Conservation (phyloP, 2,888 invertebrate species). For the Himalopsyche kuldschensis region DNA sequence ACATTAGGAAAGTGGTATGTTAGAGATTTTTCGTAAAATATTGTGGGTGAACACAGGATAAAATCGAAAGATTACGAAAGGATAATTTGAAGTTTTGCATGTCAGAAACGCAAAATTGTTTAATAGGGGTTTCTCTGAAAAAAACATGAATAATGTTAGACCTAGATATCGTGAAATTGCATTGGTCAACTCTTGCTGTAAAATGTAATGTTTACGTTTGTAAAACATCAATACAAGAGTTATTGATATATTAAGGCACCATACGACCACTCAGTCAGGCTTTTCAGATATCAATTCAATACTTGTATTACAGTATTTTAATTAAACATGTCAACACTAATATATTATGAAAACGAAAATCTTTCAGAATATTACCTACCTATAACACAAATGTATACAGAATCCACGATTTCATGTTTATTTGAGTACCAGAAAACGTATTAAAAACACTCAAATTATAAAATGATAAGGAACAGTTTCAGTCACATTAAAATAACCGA, state of each 20-base stretch:
- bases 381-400: constrained; percentile 28
- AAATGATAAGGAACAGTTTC: constrained; percentile 25
- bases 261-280: background rate
- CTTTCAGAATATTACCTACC: constrained; percentile 14
- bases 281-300: background rate
- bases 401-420: constrained; percentile 5
- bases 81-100: too few relatives aligned
- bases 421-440: background rate
- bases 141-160: background rate
- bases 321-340: background rate
- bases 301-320: background rate
- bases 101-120: too few relatives aligned
- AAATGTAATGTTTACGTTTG: background rate
- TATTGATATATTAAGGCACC: background rate
- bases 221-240: background rate
- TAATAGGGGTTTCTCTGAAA: background rate
- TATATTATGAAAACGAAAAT: constrained; percentile 4
- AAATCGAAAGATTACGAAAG: too few relatives aligned
- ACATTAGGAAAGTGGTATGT: too few relatives aligned
- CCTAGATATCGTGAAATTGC: background rate
- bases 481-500: background rate
- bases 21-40: too few relatives aligned
- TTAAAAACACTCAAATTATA: background rate
- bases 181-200: background rate
- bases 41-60: too few relatives aligned